phyloP scores from a whole-genome alignment of 2,888 invertebrate species.

The Deilephila elpenor region DNA sequence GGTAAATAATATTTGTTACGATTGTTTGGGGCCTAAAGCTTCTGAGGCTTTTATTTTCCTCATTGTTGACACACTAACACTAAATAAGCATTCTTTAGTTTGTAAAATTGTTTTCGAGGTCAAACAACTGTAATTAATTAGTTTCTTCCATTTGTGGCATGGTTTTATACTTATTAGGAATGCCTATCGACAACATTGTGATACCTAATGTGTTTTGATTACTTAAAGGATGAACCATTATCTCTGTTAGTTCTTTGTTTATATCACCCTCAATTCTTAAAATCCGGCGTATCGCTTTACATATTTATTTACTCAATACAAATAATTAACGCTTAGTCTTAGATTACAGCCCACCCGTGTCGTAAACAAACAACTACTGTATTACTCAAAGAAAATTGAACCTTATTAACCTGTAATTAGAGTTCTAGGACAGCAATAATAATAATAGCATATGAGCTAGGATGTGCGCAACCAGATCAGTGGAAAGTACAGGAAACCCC shows the following conservation, averaged over 20 bases:
- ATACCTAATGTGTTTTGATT: not conserved
- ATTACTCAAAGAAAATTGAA: slow-evolving; percentile 3
- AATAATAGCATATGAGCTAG: slow-evolving; percentile 2
- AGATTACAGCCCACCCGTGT: slow-evolving; percentile 23
- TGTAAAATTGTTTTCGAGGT: not conserved
- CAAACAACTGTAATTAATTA: slow-evolving; percentile 1
- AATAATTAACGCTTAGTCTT: slow-evolving; percentile 14
- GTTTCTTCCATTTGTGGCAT: too few relatives aligned
- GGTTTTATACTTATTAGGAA: not conserved
- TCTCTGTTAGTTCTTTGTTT: not conserved
- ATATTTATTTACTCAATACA: slow-evolving; percentile 7
- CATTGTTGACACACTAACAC: not conserved
- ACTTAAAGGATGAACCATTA: not conserved
- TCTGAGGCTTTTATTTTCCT: not conserved
- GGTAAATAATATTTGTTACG: not conserved
- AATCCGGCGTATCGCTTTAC: not conserved
- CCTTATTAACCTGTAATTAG: slow-evolving; percentile 14
- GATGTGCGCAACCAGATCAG: slow-evolving; percentile 36
- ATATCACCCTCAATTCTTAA: not conserved
- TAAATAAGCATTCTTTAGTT: not conserved
- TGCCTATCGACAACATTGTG: not conserved
- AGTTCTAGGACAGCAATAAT: slow-evolving; percentile 14
- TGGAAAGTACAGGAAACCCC: slow-evolving; percentile 56
- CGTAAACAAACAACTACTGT: slow-evolving; percentile 9
- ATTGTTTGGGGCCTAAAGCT: not conserved